Evolutionary conservation across 2,888 invertebrate species (phyloP).

Genomic region (Carpatolechia fugitivella): DNA sequence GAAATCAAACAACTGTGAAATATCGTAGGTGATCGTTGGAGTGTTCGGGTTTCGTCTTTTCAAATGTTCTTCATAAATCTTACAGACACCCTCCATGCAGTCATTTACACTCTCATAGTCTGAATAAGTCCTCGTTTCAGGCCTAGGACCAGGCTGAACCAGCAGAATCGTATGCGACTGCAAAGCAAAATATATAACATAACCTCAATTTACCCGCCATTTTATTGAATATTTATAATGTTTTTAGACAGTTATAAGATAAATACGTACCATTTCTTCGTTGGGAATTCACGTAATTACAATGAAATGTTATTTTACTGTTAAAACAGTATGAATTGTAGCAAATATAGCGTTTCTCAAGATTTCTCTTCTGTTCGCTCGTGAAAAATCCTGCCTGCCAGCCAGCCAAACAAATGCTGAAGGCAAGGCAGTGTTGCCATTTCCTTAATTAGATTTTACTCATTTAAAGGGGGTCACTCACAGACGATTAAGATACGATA

Average conservation of each 20-base stretch:
- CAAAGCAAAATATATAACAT: slow-evolving; percentile 54
- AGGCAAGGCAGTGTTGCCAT: too few species aligned
- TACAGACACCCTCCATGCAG: slow-evolving; percentile 99
- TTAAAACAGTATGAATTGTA: not conserved
- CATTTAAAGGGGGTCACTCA: too few species aligned
- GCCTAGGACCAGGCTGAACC: slow-evolving; percentile 95
- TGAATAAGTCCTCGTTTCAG: slow-evolving; percentile 97
- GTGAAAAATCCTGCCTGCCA: too few species aligned
- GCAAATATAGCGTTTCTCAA: slow-evolving; percentile 23
- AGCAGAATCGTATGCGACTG: slow-evolving; percentile 98
- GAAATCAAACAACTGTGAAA: slow-evolving; percentile 98
- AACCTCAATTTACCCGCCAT: slow-evolving; percentile 57
- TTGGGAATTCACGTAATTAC: not conserved
- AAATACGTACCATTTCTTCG: slow-evolving; percentile 47
- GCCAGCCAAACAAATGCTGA: slow-evolving; percentile 7
- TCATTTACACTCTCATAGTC: slow-evolving; percentile 99
- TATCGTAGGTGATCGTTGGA: slow-evolving; percentile 98
- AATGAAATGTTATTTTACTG: not conserved
- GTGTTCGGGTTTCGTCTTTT: slow-evolving; percentile 97
- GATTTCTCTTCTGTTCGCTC: slow-evolving; percentile 22
- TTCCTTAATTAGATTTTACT: too few species aligned
- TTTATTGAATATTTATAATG: slow-evolving; percentile 27
- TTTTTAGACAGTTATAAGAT: not conserved
- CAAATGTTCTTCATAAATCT: slow-evolving; percentile 99
- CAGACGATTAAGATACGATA: too few species aligned